phyloP scores from a whole-genome alignment of 2,888 invertebrate species.

The Calliscelio sp. region DNA sequence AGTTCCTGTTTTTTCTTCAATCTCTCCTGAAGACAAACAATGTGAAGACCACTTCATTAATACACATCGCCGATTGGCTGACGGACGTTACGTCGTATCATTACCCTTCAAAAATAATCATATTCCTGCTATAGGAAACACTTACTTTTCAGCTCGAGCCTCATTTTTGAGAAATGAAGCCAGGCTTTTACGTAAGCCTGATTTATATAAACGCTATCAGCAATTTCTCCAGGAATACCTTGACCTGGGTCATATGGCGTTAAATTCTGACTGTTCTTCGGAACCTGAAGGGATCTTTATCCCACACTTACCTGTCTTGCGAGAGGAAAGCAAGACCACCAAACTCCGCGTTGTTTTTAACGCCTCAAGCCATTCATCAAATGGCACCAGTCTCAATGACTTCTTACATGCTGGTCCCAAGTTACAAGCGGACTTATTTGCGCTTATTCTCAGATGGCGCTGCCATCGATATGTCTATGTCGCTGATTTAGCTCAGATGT shows the following conservation, averaged over 20 bases:
- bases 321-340: constrained; percentile 54
- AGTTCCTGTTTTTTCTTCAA: not conserved
- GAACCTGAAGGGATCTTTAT: constrained; percentile 16
- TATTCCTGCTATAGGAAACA: too few relatives aligned
- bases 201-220: too few relatives aligned
- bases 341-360: constrained; percentile 64
- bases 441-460: constrained; percentile 33
- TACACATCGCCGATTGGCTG: too few relatives aligned
- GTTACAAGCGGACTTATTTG: constrained; percentile 6
- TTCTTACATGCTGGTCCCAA: constrained; percentile 46
- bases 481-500: constrained; percentile 50
- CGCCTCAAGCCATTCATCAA: constrained; percentile 42
- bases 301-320: constrained; percentile 56
- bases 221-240: too few relatives aligned
- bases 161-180: too few relatives aligned
- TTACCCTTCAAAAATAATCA: too few relatives aligned
- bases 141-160: too few relatives aligned
- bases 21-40: too few relatives aligned
- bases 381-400: constrained; percentile 54
- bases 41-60: too few relatives aligned
- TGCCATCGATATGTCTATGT: constrained; percentile 25
- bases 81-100: too few relatives aligned
- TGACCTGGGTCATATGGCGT: too few relatives aligned
- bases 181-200: too few relatives aligned
- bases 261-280: not conserved